Evolutionary conservation across 2,888 invertebrate genomes (phyloP).

Genomic region (Dorcus hopei): DNA sequence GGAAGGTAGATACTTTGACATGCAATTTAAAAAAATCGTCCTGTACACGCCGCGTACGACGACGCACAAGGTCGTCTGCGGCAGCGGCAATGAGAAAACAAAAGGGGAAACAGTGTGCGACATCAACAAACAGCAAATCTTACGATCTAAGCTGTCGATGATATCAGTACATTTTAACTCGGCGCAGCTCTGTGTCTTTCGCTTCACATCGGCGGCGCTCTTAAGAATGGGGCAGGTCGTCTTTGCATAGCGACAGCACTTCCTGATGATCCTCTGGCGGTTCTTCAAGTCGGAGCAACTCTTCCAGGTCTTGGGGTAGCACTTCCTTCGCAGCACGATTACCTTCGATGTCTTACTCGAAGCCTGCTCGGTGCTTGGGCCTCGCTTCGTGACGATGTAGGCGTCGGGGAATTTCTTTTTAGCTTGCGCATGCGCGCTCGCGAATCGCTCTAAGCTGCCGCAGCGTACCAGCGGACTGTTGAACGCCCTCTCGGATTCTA

Average conservation of each 20-base stretch:
- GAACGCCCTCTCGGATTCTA: constrained; percentile 49
- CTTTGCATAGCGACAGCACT: constrained; percentile 47
- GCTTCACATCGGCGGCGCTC: constrained; percentile 34
- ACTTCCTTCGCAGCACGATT: constrained; percentile 38
- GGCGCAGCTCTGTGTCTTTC: constrained; percentile 44
- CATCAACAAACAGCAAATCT: constrained; percentile 26
- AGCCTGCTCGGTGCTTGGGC: neutral
- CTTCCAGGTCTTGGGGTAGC: constrained; percentile 45
- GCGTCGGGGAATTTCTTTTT: constrained; percentile 48
- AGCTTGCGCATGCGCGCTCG: constrained; percentile 11
- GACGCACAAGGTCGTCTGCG: too few species aligned
- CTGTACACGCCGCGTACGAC: too few species aligned
- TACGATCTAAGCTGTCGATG: constrained; percentile 26
- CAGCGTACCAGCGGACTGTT: constrained; percentile 49
- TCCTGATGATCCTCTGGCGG: constrained; percentile 37
- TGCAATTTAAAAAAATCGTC: too few species aligned
- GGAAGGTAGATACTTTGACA: too few species aligned
- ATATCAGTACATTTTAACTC: constrained; percentile 24
- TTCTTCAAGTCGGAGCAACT: constrained; percentile 47
- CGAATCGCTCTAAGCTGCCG: constrained; percentile 47
- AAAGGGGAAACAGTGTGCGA: constrained; percentile 20
- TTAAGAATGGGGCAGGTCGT: constrained; percentile 44
- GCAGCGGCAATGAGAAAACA: neutral
- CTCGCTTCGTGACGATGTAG: constrained; percentile 42
- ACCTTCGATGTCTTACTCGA: constrained; percentile 29